A percentile compares a stretch with the other conserved stretches of the same genome.
These are phyloP conservation scores for Anisognathus igniventris DNA, from an alignment of 2,797 vertebrate genomes.

Conservation along the genomic window DNA sequence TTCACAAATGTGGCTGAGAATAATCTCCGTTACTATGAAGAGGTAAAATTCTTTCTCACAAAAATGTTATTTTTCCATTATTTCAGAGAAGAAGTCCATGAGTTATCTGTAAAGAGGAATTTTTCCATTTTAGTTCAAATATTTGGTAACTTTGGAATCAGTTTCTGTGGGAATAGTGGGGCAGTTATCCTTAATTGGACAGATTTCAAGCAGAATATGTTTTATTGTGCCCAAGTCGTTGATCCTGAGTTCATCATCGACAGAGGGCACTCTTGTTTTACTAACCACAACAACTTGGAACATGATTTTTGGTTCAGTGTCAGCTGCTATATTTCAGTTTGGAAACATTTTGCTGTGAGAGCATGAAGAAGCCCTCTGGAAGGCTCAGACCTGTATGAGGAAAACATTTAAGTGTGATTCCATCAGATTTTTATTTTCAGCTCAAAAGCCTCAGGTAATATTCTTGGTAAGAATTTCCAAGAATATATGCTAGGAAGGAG, in stretches of 20 bases:
- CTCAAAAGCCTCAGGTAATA: background rate
- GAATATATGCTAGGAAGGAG: background rate
- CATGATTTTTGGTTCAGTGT: background rate
- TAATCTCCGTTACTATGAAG: conserved; percentile 88
- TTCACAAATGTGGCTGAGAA: conserved; percentile 83
- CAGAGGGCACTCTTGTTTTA: conserved; percentile 72
- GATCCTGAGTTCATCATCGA: conserved; percentile 35
- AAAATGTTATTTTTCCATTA: background rate
- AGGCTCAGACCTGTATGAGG: background rate
- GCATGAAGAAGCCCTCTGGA: background rate
- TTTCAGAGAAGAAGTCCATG: background rate
- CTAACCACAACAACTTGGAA: conserved; percentile 4
- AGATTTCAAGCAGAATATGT: background rate
- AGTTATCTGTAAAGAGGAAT: background rate
- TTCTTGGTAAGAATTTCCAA: background rate
- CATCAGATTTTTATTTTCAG: background rate
- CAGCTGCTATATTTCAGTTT: background rate
- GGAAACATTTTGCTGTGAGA: background rate
- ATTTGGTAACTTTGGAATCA: background rate
- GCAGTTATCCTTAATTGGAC: background rate
- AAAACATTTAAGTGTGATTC: background rate
- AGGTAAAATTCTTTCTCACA: conserved; percentile 77
- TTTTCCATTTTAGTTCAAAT: background rate
- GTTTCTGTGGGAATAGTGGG: background rate
- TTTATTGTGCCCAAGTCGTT: background rate